Evolutionary conservation across 1,140 invertebrate species (phyloP).

Genomic region (Temnothorax longispinosus): DNA sequence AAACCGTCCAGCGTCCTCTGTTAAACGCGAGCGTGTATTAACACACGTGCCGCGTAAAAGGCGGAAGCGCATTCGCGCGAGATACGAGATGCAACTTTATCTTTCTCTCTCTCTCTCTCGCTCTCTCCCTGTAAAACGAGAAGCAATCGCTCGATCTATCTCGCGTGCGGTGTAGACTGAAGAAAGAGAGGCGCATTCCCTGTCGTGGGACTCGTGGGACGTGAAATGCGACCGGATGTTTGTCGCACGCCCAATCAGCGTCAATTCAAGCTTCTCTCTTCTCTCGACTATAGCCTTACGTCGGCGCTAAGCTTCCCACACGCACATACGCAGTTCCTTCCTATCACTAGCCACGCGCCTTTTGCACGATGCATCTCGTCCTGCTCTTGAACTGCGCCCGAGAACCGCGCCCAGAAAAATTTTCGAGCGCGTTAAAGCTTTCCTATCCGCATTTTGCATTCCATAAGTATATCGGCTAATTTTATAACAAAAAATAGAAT

Average conservation of each 20-base stretch:
- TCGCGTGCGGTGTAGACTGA: background rate
- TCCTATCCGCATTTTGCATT: background rate
- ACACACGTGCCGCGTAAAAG: constrained; percentile 1
- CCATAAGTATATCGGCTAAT: background rate
- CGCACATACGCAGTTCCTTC: constrained; percentile 50
- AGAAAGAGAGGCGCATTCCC: constrained; percentile 57
- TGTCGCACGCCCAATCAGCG: constrained; percentile 78
- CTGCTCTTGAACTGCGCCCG: background rate
- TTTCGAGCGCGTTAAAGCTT: background rate
- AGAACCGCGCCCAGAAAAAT: background rate
- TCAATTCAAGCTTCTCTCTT: constrained; percentile 76
- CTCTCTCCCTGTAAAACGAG: constrained; percentile 2
- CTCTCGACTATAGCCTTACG: constrained; percentile 42
- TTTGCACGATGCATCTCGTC: constrained; percentile 37
- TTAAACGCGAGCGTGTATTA: background rate
- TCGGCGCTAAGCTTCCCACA: constrained; percentile 63
- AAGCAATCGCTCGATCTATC: constrained; percentile 26
- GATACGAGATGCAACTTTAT: constrained; percentile 7
- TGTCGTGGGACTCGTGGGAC: constrained; percentile 71
- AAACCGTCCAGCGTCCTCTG: background rate
- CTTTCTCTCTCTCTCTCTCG: background rate
- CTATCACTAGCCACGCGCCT: constrained; percentile 37
- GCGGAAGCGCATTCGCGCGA: constrained; percentile 32
- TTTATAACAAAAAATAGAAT: background rate
- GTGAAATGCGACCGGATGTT: constrained; percentile 78